Conservation (phyloP, 2,113 vertebrate species). For the Pelodiscus sinensis region DNA sequence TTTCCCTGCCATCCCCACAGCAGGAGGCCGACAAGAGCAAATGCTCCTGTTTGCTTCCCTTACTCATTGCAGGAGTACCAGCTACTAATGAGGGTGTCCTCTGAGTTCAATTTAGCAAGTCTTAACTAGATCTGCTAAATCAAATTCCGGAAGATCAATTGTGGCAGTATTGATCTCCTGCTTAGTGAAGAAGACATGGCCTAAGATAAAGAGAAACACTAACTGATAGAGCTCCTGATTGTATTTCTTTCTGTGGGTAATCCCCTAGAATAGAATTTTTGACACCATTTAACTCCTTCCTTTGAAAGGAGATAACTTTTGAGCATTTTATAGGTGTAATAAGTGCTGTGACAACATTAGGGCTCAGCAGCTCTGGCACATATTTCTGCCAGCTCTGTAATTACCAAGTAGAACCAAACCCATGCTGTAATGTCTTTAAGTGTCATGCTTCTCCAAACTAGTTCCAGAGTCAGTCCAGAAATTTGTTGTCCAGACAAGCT, state of each 20-base stretch:
- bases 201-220: background rate
- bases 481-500: background rate
- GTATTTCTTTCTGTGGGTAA: background rate
- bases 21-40: too few species aligned
- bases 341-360: background rate
- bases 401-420: background rate
- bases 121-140: too few species aligned
- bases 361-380: background rate
- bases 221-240: background rate
- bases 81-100: too few species aligned
- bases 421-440: background rate
- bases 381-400: background rate
- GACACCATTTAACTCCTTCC: background rate
- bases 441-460: background rate
- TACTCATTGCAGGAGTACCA: too few species aligned
- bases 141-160: too few species aligned
- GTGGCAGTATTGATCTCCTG: too few species aligned
- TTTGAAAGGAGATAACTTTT: background rate
- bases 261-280: background rate
- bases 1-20: too few species aligned
- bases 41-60: too few species aligned
- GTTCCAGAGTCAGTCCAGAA: background rate
- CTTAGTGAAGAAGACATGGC: too few species aligned
- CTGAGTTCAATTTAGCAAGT: too few species aligned
- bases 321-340: background rate